Evolutionary conservation across 2,797 vertebrate species (phyloP).

Genomic region (Darevskia nairensis): DNA sequence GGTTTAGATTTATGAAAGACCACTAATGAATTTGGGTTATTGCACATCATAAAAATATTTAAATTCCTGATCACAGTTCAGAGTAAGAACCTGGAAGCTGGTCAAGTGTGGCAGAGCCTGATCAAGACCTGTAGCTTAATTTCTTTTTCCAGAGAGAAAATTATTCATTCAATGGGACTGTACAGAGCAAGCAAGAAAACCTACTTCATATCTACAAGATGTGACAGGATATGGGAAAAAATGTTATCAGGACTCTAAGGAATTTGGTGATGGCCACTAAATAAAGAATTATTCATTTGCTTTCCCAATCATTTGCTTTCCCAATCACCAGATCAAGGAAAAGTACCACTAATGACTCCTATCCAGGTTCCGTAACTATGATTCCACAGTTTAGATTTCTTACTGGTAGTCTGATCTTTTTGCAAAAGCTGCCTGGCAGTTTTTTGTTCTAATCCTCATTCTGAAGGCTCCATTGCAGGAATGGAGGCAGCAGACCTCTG

Average conservation of each 20-base stretch:
- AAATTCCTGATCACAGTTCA: background rate
- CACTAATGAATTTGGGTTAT: background rate
- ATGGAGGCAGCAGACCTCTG: too few relatives aligned
- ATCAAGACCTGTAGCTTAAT: background rate
- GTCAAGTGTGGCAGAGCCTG: background rate
- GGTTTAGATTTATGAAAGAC: background rate
- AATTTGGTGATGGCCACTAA: background rate
- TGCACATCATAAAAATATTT: background rate
- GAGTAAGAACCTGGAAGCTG: accelerated
- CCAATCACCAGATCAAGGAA: background rate
- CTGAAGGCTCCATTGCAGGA: background rate
- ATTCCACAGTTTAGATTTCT: background rate
- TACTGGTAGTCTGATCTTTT: background rate
- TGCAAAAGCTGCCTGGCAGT: background rate
- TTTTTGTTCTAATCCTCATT: background rate
- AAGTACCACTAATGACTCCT: background rate
- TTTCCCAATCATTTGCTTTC: background rate
- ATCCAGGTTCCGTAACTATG: background rate
- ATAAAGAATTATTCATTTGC: background rate
- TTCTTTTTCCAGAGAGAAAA: background rate
- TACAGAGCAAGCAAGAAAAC: background rate
- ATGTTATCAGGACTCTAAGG: background rate
- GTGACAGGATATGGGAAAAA: background rate
- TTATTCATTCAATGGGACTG: background rate
- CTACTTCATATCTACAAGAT: background rate